A percentile compares a stretch with the other conserved stretches of the same genome.
phyloP scores from a whole-genome alignment of 1,140 invertebrate genomes.

The Drosophila jambulina region DNA sequence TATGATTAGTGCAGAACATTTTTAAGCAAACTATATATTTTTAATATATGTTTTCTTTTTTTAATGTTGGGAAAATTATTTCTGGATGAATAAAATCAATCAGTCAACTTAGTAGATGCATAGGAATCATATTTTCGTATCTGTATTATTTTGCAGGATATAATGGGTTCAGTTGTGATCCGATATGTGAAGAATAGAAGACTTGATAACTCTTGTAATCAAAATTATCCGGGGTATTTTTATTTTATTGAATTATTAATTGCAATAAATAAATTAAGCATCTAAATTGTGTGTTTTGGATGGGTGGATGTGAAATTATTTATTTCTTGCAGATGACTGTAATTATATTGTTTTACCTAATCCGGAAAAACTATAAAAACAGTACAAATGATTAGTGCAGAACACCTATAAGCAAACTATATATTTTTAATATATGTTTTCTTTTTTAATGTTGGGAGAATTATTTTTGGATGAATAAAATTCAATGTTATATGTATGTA shows the following conservation, averaged over 20 bases:
- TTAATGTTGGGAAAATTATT: too few relatives aligned
- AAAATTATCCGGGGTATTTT: too few relatives aligned
- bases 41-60: background rate
- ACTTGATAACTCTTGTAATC: too few relatives aligned
- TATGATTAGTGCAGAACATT: background rate
- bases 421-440: background rate
- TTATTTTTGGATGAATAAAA: background rate
- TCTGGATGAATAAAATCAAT: background rate
- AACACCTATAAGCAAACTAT: background rate
- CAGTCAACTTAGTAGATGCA: too few relatives aligned
- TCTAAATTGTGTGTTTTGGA: too few relatives aligned
- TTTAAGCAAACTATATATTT: background rate
- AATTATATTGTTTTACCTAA: conserved; percentile 1
- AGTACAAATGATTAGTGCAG: background rate
- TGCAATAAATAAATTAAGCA: too few relatives aligned
- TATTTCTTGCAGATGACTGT: background rate
- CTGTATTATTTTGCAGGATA: too few relatives aligned
- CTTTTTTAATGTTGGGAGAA: too few relatives aligned
- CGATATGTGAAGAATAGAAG: too few relatives aligned
- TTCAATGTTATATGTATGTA: background rate
- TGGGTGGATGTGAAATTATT: background rate
- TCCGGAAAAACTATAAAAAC: background rate
- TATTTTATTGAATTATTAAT: too few relatives aligned
- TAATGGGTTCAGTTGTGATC: too few relatives aligned
- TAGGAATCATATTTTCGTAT: too few relatives aligned